Evolutionary conservation across 2,888 invertebrate genomes (phyloP), one percentile per base, ranked within the genome.

Genomic region (Drosophila macrothrix): DNA sequence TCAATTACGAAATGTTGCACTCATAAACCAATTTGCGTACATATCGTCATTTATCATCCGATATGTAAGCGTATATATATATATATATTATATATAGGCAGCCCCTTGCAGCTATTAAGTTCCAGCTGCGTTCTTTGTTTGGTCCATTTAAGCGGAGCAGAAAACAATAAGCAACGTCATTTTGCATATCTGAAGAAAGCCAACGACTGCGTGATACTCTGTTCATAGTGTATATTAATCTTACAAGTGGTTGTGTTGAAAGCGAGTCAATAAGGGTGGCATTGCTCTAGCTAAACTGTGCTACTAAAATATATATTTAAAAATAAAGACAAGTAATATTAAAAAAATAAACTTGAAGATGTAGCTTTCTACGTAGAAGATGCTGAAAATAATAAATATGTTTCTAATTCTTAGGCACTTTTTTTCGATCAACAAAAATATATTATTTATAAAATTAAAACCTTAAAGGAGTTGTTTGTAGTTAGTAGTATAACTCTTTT

Each of bases 21-120:
- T 74, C 81, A 76, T 83, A 82, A 84, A 84, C 76, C 86, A 84
- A 86, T 84, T 84, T 86, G 86, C 84, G 84, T 82, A 64, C 64
- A 82, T 71, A 76, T 81, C 76, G 79, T 73, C 86, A 84, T 84
- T 83, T 80, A 84, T 84, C 84, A 85, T 78, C 52, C 43, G 61
- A 60, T 39, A 65, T 33, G 46, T 59, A 55, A 14, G 25, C 7
- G 14, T 7, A 14, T 33, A 53, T 37, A 37, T 35, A 14, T 22
- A 28, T 62, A 2, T 9, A 1, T 54, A n/a, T 14, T 25, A 25
- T 25, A 49, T 52, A 54, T 55, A 46, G 62, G 68, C 61, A 52
- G 9, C 58, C 49, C 65, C 46, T 54, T 46, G 31, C 59, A 59
- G 62, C 50, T 49, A 28, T 43, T 33, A 29, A 55, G 50, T 56